These are phyloP conservation scores for Nyleta sp. DNA, from an alignment of 2,888 invertebrate species.

Conservation along the genomic window DNA sequence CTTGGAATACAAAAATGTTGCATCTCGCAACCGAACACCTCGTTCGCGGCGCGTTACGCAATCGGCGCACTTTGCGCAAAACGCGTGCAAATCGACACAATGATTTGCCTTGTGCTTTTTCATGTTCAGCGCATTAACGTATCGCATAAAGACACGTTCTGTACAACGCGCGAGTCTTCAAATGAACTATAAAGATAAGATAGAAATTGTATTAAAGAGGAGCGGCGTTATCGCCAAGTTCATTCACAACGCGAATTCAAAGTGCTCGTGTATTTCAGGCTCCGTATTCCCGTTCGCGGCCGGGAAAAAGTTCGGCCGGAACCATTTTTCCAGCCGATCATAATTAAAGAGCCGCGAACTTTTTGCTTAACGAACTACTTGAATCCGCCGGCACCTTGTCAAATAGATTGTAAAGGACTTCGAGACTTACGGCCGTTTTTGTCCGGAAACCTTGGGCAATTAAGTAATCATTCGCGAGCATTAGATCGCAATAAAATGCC, in stretches of 20 bases:
- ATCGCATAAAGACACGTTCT: slow-evolving; percentile 56
- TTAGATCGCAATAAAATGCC: neutral
- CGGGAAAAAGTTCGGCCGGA: slow-evolving; percentile 2
- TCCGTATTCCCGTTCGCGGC: neutral
- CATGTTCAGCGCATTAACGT: slow-evolving; percentile 34
- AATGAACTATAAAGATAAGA: slow-evolving; percentile 62
- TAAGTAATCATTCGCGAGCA: slow-evolving; percentile 10
- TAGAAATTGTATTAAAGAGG: slow-evolving; percentile 50
- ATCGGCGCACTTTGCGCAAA: too few relatives aligned
- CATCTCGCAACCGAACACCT: too few relatives aligned
- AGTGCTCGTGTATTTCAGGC: neutral
- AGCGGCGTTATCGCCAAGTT: slow-evolving; percentile 39
- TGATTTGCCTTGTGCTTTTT: slow-evolving; percentile 48
- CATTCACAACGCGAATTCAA: slow-evolving; percentile 37
- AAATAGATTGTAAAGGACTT: slow-evolving; percentile 20
- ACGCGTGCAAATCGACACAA: slow-evolving; percentile 22
- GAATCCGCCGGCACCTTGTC: slow-evolving; percentile 13
- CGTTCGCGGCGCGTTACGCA: too few relatives aligned
- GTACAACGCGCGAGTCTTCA: slow-evolving; percentile 35
- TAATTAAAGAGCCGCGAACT: slow-evolving; percentile 28
- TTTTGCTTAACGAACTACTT: slow-evolving; percentile 13
- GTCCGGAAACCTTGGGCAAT: slow-evolving; percentile 8
- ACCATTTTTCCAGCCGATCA: slow-evolving; percentile 20
- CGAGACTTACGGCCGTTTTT: slow-evolving; percentile 15
- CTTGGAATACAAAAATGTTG: too few relatives aligned